A percentile compares a stretch with the other conserved stretches of the same genome.
Conservation (phyloP, 2,113 vertebrate genomes). For the Mobula hypostoma region DNA sequence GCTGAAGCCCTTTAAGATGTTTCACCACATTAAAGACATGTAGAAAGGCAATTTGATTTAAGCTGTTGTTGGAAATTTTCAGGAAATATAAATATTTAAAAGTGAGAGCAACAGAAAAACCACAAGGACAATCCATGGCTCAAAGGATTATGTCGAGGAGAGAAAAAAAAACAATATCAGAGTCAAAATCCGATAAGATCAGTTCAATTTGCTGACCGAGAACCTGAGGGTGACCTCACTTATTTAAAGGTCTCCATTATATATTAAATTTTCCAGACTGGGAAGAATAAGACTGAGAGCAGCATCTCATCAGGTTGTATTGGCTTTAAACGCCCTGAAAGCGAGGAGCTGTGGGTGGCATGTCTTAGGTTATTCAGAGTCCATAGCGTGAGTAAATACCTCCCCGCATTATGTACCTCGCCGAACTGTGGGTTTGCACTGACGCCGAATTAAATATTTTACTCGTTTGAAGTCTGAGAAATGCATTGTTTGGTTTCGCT, state of each 20-base stretch:
- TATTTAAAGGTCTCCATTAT: conserved; percentile 35
- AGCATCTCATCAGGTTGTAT: conserved; percentile 13
- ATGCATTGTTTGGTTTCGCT: conserved; percentile 69
- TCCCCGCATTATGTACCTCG: conserved; percentile 30
- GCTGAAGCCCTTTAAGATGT: neutral
- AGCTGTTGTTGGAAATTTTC: neutral
- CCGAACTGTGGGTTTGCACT: conserved; percentile 41
- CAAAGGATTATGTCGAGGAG: conserved; percentile 8
- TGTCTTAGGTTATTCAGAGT: conserved; percentile 28
- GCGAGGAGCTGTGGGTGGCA: conserved; percentile 26
- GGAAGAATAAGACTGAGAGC: neutral
- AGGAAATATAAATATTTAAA: neutral
- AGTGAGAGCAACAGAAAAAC: neutral
- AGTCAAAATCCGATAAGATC: conserved; percentile 32
- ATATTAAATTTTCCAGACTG: conserved; percentile 26
- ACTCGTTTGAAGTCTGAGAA: conserved; percentile 65
- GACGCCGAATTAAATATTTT: conserved; percentile 61
- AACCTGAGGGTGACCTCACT: conserved; percentile 30
- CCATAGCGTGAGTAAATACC: conserved; percentile 36
- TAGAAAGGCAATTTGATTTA: neutral
- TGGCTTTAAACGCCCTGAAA: neutral
- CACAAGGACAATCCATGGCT: conserved; percentile 1
- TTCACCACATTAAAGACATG: neutral
- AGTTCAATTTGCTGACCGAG: conserved; percentile 18
- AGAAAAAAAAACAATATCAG: neutral